Evolutionary conservation across 2,888 invertebrate genomes (phyloP).

Genomic region (Athetis lepigone): DNA sequence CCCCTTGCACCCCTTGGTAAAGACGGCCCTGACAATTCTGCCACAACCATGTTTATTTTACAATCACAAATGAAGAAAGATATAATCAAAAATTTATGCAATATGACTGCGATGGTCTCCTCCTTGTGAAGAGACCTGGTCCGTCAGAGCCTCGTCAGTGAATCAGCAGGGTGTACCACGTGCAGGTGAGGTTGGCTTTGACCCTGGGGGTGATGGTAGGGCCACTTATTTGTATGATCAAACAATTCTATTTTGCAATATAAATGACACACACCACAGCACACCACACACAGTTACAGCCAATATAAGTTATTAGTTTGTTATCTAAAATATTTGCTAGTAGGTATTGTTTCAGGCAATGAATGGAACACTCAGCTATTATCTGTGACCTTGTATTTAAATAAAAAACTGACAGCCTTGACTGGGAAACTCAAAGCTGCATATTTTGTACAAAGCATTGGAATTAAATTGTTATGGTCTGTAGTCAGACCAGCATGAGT

Average conservation of each 20-base stretch:
- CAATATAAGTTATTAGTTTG: not conserved
- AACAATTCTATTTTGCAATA: not conserved
- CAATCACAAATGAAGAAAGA: too few relatives aligned
- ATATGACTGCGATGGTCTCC: too few relatives aligned
- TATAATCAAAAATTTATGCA: too few relatives aligned
- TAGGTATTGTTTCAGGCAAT: conserved; percentile 18
- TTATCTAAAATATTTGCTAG: conserved; percentile 37
- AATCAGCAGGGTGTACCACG: too few relatives aligned
- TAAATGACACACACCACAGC: not conserved
- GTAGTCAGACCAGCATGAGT: too few relatives aligned
- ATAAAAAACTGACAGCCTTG: conserved; percentile 48
- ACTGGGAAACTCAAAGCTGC: conserved; percentile 39
- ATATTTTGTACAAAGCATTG: conserved; percentile 19
- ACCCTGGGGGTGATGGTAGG: too few relatives aligned
- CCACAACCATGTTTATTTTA: too few relatives aligned
- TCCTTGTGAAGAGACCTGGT: too few relatives aligned
- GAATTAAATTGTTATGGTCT: not conserved
- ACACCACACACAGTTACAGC: not conserved
- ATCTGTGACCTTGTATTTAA: conserved; percentile 41
- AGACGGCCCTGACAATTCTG: too few relatives aligned
- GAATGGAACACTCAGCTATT: conserved; percentile 37
- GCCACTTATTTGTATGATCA: not conserved
- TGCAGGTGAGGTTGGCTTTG: too few relatives aligned
- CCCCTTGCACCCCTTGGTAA: too few relatives aligned
- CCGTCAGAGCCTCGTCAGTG: too few relatives aligned